A percentile compares a stretch with the other conserved stretches of the same genome.
These are phyloP conservation scores for Nibea coibor DNA, from an alignment of 2,113 vertebrate genomes.

Conservation along the genomic window DNA sequence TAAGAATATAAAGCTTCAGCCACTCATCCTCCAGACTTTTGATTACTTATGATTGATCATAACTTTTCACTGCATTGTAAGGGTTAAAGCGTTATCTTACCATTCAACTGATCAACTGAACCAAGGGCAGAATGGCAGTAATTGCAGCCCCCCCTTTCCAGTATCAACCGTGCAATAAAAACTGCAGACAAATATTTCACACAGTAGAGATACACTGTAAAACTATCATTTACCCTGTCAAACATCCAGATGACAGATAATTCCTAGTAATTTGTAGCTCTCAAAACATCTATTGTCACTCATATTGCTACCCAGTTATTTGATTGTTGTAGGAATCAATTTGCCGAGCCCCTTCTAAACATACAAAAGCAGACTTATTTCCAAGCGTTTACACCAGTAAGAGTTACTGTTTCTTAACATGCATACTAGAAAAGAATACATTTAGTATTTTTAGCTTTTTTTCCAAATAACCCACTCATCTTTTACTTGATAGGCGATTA, in stretches of 20 bases:
- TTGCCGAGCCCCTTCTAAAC: background rate
- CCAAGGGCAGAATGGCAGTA: background rate
- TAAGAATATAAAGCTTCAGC: background rate
- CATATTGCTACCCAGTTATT: background rate
- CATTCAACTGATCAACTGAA: too few species aligned
- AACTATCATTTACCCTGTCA: slow-evolving; percentile 21
- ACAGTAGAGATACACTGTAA: background rate
- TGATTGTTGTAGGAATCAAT: background rate
- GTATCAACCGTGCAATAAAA: background rate
- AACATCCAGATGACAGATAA: background rate
- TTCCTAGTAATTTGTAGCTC: slow-evolving; percentile 4
- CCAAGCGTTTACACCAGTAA: background rate
- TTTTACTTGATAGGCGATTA: background rate
- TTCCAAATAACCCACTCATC: background rate
- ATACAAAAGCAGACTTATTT: background rate
- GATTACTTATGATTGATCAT: background rate
- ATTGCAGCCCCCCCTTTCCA: background rate
- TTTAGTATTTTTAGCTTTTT: background rate
- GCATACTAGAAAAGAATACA: background rate
- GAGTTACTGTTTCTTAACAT: background rate
- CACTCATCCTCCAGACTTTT: background rate
- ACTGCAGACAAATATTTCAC: background rate
- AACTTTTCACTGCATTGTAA: background rate
- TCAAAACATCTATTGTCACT: slow-evolving; percentile 3
- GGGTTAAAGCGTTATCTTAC: background rate